Evolutionary conservation across 1,140 invertebrate genomes (phyloP), one percentile per base, ranked within the genome.

Genomic region (Heliconius melpomene): DNA sequence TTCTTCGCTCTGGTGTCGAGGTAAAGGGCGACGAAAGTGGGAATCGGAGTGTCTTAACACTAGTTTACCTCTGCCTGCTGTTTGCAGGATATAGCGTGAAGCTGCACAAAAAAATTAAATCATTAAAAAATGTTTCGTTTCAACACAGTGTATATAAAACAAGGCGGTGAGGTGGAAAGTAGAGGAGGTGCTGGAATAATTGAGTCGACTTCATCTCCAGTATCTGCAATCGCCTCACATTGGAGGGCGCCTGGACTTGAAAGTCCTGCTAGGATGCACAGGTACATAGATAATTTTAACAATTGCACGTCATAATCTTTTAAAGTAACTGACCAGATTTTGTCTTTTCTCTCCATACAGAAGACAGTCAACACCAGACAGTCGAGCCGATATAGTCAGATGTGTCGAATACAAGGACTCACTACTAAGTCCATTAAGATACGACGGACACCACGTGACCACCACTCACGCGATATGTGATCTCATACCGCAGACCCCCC

Each of bases 381-480:
- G 92, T 77, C 90, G 93, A 60, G 93, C 94, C 8, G 94, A 94
- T 78, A 95, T 95, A 66, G 93, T 95, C 40, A 91, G 93, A 40
- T 93, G 94, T 81, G 93, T 94, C 0, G 93, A 94, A 82, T 94
- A 93, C 82, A 94, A 91, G 76, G 90, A 91, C 38, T 84, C 87
- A 1, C 72, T 90, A 32, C 77, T 90, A 71, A 91, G 91, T 75
- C 90, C 90, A n/a, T 87, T 86, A 16, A 79, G 81, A 57, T 89
- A 86, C 78, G 85, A 87, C 54, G 74, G 80, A 1, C 88, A 85
- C 71, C 88, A 88, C 52, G 81, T 87, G 18, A 86, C 88, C 32
- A 84, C 88, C 26, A 90, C 91, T 11, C 90, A 89, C 75, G 89
- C 87, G 7, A 91, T 94, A 9, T 95, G 94, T 82, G 94, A 95